Evolutionary conservation across 2,888 invertebrate genomes (phyloP).

Genomic region (Drosophila yooni): DNA sequence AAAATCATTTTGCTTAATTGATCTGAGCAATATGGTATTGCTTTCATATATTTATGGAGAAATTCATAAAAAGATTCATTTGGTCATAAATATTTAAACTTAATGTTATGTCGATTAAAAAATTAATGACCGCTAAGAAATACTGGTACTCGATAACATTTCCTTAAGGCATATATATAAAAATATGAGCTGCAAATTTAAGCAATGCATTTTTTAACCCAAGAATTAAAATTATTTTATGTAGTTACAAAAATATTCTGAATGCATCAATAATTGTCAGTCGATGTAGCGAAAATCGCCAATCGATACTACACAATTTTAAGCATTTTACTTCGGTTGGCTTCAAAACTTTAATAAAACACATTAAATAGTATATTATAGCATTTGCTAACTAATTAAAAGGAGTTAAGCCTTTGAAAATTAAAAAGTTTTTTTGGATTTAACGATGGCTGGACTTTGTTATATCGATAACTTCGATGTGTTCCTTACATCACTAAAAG

Average conservation of each 20-base stretch:
- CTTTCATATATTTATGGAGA: neutral
- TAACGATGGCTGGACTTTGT: conserved; percentile 24
- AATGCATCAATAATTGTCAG: neutral
- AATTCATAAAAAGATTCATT: neutral
- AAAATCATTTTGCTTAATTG: neutral
- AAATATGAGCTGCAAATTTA: neutral
- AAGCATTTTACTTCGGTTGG: neutral
- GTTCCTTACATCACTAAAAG: conserved; percentile 77
- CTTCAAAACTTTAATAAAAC: too few relatives aligned
- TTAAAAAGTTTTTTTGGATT: neutral
- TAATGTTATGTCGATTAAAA: neutral
- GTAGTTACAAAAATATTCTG: neutral
- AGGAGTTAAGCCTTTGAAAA: neutral
- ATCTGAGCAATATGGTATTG: neutral
- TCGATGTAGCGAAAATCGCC: neutral
- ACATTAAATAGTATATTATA: neutral
- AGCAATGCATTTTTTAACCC: too few relatives aligned
- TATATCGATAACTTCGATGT: conserved; percentile 51
- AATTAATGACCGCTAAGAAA: neutral
- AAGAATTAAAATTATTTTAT: neutral
- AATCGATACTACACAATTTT: conserved; percentile 1
- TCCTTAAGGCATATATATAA: neutral
- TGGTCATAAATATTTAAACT: neutral
- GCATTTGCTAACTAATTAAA: neutral
- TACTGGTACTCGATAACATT: neutral